Evolutionary conservation across 2,797 vertebrate genomes (phyloP), one percentile per base, ranked within the genome.

Genomic region (Propithecus perrieri): DNA sequence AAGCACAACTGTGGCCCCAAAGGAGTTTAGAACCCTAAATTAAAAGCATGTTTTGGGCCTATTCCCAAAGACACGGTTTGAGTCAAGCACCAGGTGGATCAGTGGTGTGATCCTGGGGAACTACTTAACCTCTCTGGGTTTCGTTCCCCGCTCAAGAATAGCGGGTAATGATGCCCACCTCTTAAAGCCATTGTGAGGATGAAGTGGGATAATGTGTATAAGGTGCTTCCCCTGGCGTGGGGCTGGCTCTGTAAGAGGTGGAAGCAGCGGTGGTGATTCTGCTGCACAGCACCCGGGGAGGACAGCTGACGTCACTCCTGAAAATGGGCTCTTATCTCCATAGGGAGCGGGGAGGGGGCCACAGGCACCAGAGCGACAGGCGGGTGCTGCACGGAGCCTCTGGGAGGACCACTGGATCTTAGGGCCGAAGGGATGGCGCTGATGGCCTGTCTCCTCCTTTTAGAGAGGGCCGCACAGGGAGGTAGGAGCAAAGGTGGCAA

Each of bases 331-430:
- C 74, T 83, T 1, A 5, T n/a, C 69, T 71, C 30, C 7, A 4
- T 0, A 28, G 80, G 72, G 41, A 48, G 75, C 14, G 65, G 24
- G 74, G 33, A 53, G 33, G 30, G 13, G 33, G 22, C n/a, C 10
- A 0, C 0, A 6, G 76, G 26, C 35, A 20, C 15, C 30, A 24
- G 50, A 46, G 30, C 4, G 17, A 46, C 5, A 7, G 38, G 18
- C 41, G 35, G 71, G 59, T 8, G 38, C 48, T 35, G 24, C 30
- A 57, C 5, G 30, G 67, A 38, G 41, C 48, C 5, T 24, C 33
- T 1, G 18, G 76, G 71, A 33, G 35, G 38, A 38, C 11, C 38
- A 7, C 0, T 0, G 85, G 53, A 10, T 17, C 11, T 20, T 0
- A 38, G 53, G 53, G 20, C 35, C 28, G n/a, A 15, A 20, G 46